Percentiles rank a stretch among this genome's conserved stretches.
Evolutionary conservation across 2,888 invertebrate genomes (phyloP).

Genomic region (Sturmia bella): DNA sequence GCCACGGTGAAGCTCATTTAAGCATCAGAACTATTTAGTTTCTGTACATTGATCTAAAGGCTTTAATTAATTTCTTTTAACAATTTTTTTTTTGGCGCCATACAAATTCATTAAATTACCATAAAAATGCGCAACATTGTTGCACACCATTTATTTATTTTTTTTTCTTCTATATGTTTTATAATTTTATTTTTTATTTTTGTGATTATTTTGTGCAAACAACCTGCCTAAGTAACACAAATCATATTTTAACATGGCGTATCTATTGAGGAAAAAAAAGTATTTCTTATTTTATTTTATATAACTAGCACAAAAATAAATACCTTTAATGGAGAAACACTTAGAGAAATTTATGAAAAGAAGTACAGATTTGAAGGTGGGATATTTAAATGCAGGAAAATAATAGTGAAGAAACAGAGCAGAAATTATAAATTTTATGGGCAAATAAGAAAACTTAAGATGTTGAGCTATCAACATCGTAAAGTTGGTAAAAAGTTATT

Average conservation of each 20-base stretch:
- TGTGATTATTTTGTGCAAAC: conserved; percentile 33
- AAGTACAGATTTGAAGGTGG: too few species aligned
- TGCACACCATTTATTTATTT: conserved; percentile 6
- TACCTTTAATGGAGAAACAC: conserved; percentile 39
- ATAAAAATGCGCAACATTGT: conserved; percentile 45
- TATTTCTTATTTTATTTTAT: conserved; percentile 37
- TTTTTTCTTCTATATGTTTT: background rate
- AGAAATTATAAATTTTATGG: too few species aligned
- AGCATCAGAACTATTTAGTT: background rate
- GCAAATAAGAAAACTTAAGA: too few species aligned
- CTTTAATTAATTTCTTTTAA: conserved; percentile 4
- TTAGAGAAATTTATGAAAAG: conserved; percentile 7
- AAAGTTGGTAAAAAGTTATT: too few species aligned
- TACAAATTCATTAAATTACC: conserved; percentile 32
- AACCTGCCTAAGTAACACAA: conserved; percentile 60
- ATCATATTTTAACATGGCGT: conserved; percentile 45
- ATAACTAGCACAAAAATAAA: conserved; percentile 53
- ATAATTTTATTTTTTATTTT: background rate
- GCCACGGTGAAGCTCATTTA: background rate
- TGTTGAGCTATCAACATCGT: too few species aligned
- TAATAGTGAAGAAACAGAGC: too few species aligned
- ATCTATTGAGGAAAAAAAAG: background rate
- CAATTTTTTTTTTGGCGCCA: conserved; percentile 42
- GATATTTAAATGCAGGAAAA: too few species aligned
- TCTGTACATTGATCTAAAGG: background rate